Percentiles rank a stretch among this genome's conserved stretches.
Conservation (phyloP, 2,113 vertebrate genomes). For the Hydrolagus affinis region DNA sequence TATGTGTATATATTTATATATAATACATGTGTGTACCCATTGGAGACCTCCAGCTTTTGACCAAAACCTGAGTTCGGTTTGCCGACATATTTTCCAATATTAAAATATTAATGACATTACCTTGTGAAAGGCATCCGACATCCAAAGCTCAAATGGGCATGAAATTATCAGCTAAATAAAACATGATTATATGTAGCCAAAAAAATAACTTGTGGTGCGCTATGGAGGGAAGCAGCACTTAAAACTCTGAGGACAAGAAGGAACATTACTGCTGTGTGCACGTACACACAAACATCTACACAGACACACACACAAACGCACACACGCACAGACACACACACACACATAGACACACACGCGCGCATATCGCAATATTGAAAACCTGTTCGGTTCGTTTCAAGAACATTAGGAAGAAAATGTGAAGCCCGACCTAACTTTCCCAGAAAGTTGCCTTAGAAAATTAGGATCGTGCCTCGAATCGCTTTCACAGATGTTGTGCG, state of each 20-base stretch:
- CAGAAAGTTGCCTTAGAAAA: background rate
- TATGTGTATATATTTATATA: no score
- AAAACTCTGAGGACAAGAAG: background rate
- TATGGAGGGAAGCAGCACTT: background rate
- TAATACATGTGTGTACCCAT: background rate
- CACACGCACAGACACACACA: no score
- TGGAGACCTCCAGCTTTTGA: background rate
- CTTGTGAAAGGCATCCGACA: background rate
- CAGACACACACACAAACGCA: no score
- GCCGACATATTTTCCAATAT: conserved; percentile 14
- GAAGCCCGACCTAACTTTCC: background rate
- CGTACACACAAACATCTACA: no score
- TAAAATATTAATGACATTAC: conserved; percentile 20
- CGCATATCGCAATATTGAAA: background rate
- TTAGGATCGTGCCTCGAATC: background rate
- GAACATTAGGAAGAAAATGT: background rate
- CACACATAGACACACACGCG: no score
- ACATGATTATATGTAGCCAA: conserved; percentile 18
- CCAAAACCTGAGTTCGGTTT: conserved; percentile 19
- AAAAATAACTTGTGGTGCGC: background rate
- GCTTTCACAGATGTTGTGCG: background rate
- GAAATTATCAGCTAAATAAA: conserved; percentile 28
- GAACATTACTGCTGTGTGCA: no score
- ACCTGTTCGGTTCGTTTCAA: background rate
- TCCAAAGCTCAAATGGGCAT: conserved; percentile 16